Conservation (phyloP, 2,888 invertebrate genomes). For the Busseola fusca region DNA sequence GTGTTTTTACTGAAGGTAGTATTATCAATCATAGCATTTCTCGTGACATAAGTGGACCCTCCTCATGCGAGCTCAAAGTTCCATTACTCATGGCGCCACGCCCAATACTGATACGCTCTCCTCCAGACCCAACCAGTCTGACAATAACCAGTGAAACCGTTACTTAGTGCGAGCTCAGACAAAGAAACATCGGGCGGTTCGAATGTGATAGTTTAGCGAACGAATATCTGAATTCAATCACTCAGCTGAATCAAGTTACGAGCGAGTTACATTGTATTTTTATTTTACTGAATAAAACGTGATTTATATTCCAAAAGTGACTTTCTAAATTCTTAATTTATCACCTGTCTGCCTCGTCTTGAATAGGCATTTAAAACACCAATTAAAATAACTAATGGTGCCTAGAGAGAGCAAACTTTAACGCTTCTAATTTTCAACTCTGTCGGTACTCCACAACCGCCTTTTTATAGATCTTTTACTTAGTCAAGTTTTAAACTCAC, state of each 20-base stretch:
- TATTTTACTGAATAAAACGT: slow-evolving; percentile 27
- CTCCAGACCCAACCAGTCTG: slow-evolving; percentile 73
- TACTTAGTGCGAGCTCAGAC: slow-evolving; percentile 51
- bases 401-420: slow-evolving; percentile 46
- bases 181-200: slow-evolving; percentile 53
- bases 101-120: slow-evolving; percentile 83
- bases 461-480: slow-evolving; percentile 47
- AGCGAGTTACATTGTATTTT: slow-evolving; percentile 29
- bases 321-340: slow-evolving; percentile 36
- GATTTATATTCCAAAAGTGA: slow-evolving; percentile 37
- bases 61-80: slow-evolving; percentile 85
- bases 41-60: slow-evolving; percentile 88
- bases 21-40: slow-evolving; percentile 88
- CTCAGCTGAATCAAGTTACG: slow-evolving; percentile 51
- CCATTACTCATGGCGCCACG: slow-evolving; percentile 87
- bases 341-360: slow-evolving; percentile 37
- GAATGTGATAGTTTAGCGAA: slow-evolving; percentile 38
- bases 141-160: slow-evolving; percentile 66
- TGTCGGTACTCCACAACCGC: slow-evolving; percentile 13
- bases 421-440: slow-evolving; percentile 47
- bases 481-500: slow-evolving; percentile 53
- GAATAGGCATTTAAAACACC: slow-evolving; percentile 49
- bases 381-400: slow-evolving; percentile 53
- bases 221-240: slow-evolving; percentile 55
- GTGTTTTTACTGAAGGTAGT: slow-evolving; percentile 82